Evolutionary conservation across 2,113 vertebrate species (phyloP).

Genomic region (Cololabis saira): DNA sequence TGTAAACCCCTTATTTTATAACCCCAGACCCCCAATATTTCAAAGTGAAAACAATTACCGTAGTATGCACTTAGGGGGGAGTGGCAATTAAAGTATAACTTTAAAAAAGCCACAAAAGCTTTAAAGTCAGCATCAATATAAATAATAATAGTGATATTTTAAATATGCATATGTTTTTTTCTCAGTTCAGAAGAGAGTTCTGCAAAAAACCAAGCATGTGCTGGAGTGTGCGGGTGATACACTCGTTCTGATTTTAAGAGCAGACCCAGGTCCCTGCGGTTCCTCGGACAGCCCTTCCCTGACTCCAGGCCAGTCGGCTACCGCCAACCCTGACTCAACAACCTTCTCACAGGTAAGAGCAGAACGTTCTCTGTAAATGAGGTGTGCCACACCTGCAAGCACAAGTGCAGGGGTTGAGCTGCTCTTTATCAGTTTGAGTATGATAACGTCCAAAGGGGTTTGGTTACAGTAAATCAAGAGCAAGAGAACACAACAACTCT

Average conservation of each 20-base stretch:
- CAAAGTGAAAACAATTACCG: no score
- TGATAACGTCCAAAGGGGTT: no score
- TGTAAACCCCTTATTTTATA: no score
- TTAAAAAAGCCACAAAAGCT: not conserved
- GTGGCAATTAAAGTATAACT: not conserved
- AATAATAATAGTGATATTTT: not conserved
- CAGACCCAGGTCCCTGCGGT: not conserved
- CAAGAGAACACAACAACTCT: no score
- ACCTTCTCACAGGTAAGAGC: constrained; percentile 23
- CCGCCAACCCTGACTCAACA: not conserved
- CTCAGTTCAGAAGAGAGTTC: constrained; percentile 60
- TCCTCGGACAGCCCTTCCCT: not conserved
- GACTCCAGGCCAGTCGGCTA: not conserved
- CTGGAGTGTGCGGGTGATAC: constrained; percentile 13
- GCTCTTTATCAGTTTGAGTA: no score
- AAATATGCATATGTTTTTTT: not conserved
- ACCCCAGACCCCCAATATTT: no score
- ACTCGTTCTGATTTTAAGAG: constrained; percentile 38
- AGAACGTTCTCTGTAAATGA: not conserved
- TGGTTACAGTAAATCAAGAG: no score
- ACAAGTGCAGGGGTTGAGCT: no score
- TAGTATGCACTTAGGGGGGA: no score
- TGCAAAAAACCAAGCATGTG: constrained; percentile 35
- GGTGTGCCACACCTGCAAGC: no score
- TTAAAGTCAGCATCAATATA: not conserved